phyloP scores from a whole-genome alignment of 2,888 invertebrate genomes.

The Agonopterix alstromeriana region DNA sequence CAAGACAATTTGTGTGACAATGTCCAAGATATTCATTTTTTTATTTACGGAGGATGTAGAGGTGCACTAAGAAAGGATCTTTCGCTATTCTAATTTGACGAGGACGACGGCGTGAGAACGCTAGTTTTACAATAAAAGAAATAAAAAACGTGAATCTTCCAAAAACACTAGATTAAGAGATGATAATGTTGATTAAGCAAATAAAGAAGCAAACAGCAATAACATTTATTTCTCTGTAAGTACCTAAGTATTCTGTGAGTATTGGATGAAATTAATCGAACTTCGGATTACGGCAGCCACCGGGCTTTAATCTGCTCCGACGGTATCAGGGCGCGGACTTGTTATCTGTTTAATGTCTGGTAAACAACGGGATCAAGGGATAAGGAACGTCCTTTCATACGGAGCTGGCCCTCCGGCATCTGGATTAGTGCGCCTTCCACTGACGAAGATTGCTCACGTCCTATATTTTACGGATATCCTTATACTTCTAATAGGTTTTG shows the following conservation, averaged over 20 bases:
- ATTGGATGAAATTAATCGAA: constrained; percentile 76
- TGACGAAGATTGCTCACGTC: constrained; percentile 57
- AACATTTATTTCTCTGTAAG: neutral
- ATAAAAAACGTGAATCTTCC: too few species aligned
- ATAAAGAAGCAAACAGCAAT: too few species aligned
- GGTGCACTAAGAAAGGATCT: too few species aligned
- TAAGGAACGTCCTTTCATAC: constrained; percentile 73
- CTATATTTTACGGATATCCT: constrained; percentile 31
- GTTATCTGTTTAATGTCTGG: constrained; percentile 79
- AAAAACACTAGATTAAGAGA: too few species aligned
- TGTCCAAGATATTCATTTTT: too few species aligned
- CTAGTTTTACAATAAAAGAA: too few species aligned
- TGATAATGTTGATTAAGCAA: too few species aligned
- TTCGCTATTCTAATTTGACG: too few species aligned
- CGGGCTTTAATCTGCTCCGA: constrained; percentile 69
- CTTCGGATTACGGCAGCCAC: constrained; percentile 66
- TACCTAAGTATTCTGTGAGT: constrained; percentile 41
- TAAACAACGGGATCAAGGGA: constrained; percentile 78
- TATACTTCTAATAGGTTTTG: neutral
- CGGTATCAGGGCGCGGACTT: constrained; percentile 73
- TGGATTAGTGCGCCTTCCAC: constrained; percentile 61
- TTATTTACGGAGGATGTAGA: too few species aligned
- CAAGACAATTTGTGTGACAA: too few species aligned
- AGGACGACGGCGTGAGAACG: too few species aligned
- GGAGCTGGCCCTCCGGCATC: constrained; percentile 62